A percentile compares a stretch with the other conserved stretches of the same genome.
Conservation (phyloP, 2,888 invertebrate genomes). For the Lepidocyrtoides sp. region DNA sequence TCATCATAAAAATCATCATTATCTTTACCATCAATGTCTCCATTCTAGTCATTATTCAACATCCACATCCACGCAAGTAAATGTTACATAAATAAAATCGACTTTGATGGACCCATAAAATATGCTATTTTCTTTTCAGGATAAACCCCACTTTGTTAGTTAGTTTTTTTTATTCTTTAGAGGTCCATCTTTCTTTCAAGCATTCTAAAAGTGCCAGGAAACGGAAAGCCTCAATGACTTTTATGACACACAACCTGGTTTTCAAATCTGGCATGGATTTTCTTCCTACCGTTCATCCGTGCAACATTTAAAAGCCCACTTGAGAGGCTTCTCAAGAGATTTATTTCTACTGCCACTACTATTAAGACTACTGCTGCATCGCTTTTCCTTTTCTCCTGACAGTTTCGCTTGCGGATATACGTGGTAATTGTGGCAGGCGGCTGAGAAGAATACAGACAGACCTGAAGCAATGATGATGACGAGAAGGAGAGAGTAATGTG, state of each 20-base stretch:
- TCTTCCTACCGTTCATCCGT: not conserved
- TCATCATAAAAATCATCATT: constrained; percentile 7
- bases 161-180: not conserved
- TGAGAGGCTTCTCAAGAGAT: constrained; percentile 48
- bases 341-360: constrained; percentile 42
- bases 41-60: not conserved
- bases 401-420: not conserved
- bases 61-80: too few relatives aligned
- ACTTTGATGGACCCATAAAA: too few relatives aligned
- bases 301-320: constrained; percentile 51
- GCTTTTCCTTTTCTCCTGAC: not conserved
- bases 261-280: constrained; percentile 54
- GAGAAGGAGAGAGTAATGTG: constrained; percentile 6
- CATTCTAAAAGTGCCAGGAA: constrained; percentile 52
- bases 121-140: not conserved
- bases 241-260: constrained; percentile 74
- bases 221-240: constrained; percentile 70
- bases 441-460: not conserved
- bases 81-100: too few relatives aligned
- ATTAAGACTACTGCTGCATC: too few relatives aligned
- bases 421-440: constrained; percentile 2
- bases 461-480: not conserved
- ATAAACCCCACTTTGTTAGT: not conserved
- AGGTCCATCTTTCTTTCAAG: not conserved
- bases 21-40: not conserved